Evolutionary conservation across 1,140 invertebrate genomes (phyloP).

Genomic region (Pseudomyrmex flavicornis): DNA sequence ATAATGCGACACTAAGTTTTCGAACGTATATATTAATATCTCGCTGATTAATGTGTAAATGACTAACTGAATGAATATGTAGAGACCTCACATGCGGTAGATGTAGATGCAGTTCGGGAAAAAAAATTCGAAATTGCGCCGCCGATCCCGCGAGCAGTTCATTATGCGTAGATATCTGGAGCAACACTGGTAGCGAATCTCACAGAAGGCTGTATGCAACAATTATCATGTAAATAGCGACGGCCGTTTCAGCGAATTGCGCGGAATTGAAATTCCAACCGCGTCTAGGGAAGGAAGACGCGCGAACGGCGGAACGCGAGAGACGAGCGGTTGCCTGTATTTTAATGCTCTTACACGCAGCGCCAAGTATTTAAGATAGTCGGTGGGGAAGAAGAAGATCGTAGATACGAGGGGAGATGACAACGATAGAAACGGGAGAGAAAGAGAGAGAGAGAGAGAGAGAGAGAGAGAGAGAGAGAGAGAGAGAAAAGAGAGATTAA

Average conservation of each 20-base stretch:
- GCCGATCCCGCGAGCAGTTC: neutral
- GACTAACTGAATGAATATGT: neutral
- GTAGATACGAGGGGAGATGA: slow-evolving; percentile 34
- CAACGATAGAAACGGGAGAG: slow-evolving; percentile 17
- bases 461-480: slow-evolving; percentile 15
- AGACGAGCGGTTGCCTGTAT: slow-evolving; percentile 63
- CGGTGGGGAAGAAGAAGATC: slow-evolving; percentile 49
- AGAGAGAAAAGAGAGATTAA: slow-evolving; percentile 21
- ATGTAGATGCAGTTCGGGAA: slow-evolving; percentile 7
- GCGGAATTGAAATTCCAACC: slow-evolving; percentile 70
- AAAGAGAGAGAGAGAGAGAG: slow-evolving; percentile 2
- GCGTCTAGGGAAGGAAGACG: slow-evolving; percentile 23
- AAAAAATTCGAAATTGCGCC: slow-evolving; percentile 8
- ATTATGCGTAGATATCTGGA: slow-evolving; percentile 62
- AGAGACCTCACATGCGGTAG: neutral
- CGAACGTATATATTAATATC: neutral
- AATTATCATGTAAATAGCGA: slow-evolving; percentile 74
- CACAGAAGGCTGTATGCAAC: slow-evolving; percentile 43
- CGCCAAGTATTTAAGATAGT: slow-evolving; percentile 35
- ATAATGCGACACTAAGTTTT: neutral
- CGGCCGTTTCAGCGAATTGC: slow-evolving; percentile 63
- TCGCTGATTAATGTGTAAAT: neutral
- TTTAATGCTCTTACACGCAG: slow-evolving; percentile 66
- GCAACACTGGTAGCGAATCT: slow-evolving; percentile 53
- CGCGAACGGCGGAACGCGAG: slow-evolving; percentile 47